Conservation (phyloP, 1,140 invertebrate species). For the Sitobion miscanthi region DNA sequence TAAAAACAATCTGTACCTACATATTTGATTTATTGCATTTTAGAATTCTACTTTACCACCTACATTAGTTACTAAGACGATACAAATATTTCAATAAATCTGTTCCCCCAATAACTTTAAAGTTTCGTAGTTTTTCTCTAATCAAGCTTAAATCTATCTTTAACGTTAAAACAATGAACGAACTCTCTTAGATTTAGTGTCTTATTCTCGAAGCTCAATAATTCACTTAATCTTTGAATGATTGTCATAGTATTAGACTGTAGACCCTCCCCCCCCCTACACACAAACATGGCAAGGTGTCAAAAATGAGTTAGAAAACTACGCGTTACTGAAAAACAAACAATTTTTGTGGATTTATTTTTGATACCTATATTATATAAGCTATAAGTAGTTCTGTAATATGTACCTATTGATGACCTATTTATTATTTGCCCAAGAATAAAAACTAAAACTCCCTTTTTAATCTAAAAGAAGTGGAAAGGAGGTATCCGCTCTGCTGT, state of each 20-base stretch:
- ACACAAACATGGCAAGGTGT: no score
- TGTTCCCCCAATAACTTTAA: background rate
- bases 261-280: no score
- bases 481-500: no score
- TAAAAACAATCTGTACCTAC: background rate
- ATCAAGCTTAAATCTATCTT: background rate
- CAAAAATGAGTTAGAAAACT: background rate
- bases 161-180: background rate
- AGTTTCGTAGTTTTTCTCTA: background rate
- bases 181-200: background rate
- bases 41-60: background rate
- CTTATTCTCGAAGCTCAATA: background rate
- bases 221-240: no score
- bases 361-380: background rate
- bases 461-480: background rate
- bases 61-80: background rate
- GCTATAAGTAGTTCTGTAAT: background rate
- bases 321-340: background rate
- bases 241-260: no score
- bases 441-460: background rate
- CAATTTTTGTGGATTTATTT: no score
- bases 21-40: background rate
- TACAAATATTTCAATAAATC: background rate
- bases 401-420: background rate
- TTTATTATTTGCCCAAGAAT: background rate